Base-by-base conservation (phyloP, 2,113 vertebrate species). In the Poeciliopsis prolifica region DNA sequence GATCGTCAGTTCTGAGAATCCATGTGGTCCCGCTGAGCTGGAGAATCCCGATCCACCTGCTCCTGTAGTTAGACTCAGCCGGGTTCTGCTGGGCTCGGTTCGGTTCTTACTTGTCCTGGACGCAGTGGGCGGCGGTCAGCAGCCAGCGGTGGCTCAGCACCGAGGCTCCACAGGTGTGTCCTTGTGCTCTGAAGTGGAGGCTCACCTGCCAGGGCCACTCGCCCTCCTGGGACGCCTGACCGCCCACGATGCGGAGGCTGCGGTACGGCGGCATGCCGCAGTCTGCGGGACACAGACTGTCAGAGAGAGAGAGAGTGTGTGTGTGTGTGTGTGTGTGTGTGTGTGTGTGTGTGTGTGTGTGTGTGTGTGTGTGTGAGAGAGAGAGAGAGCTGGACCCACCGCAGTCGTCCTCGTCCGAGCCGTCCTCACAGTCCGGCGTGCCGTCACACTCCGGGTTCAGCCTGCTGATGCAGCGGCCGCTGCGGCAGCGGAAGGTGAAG, bases 371-470 rank as follows among this genome's bases (percentile, higher is more conserved):
- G 26, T 63, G 33, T 61, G 6, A 22, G 65, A 24, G 14, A 3
- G 26, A 30, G 14, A 17, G 60, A 31, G 44, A 8, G 60, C 24
- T 17, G 0, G 1, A 82, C 80, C 0, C 64, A 91, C 98, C 67
- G 10, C 98, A 99, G 80, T 93, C 48, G 0, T 89, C 87, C 87
- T 99, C 98, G 0, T 99, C 98, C 0, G 97, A 98, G 8, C 90
- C 95, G 22, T 99, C 98, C 0, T 85, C 84, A 0, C 98, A 99
- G 93, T 99, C 97, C 58, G 1, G 13, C 72, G 88, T 75, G 3
- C 93, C 95, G 0, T 99, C 98, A 0, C 97, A 99, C 81, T 97
- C 94, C 0, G 97, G 97, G 91, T 97, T 98, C 77, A 90, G 82
- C 86, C 98, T 99, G 83, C 87, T 96, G 88, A 97, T 72, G 79